A percentile compares a stretch with the other conserved stretches of the same genome.
Conservation (phyloP, 1,140 invertebrate species). For the Ips typographus region DNA sequence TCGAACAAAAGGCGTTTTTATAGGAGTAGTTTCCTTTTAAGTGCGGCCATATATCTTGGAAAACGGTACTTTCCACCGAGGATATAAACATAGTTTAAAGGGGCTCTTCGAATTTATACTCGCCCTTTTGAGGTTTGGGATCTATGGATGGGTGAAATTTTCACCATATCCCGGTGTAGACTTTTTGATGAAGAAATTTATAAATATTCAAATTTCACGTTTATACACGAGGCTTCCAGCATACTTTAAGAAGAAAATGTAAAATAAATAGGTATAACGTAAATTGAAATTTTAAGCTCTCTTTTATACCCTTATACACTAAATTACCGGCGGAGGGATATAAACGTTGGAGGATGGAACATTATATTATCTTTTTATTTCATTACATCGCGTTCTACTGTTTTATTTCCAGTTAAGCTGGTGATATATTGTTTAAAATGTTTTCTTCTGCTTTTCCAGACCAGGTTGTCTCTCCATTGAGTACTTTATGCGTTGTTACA, state of each 20-base stretch:
- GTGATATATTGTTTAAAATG: conserved; percentile 6
- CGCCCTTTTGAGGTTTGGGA: too few relatives aligned
- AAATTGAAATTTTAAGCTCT: conserved; percentile 6
- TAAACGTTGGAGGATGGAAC: conserved; percentile 4
- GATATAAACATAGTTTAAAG: conserved; percentile 4
- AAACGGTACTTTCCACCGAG: neutral
- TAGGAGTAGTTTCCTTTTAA: conserved; percentile 11
- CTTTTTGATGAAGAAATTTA: too few relatives aligned
- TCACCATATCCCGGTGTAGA: too few relatives aligned
- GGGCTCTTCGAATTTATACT: neutral
- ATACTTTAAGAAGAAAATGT: too few relatives aligned
- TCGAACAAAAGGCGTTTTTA: conserved; percentile 16
- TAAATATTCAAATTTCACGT: too few relatives aligned
- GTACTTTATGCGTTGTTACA: too few relatives aligned
- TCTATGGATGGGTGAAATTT: too few relatives aligned
- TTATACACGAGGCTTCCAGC: too few relatives aligned
- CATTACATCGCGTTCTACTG: conserved; percentile 4
- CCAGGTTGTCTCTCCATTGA: neutral
- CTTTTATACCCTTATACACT: conserved; percentile 2
- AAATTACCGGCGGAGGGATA: conserved; percentile 4
- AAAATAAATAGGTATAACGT: neutral
- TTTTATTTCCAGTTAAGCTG: conserved; percentile 1
- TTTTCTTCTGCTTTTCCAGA: neutral
- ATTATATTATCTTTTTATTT: conserved; percentile 7
- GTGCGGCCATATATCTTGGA: conserved; percentile 14